Evolutionary conservation across 2,797 vertebrate species (phyloP), one percentile per base, ranked within the genome.

Genomic region (Takifugu rubripes): DNA sequence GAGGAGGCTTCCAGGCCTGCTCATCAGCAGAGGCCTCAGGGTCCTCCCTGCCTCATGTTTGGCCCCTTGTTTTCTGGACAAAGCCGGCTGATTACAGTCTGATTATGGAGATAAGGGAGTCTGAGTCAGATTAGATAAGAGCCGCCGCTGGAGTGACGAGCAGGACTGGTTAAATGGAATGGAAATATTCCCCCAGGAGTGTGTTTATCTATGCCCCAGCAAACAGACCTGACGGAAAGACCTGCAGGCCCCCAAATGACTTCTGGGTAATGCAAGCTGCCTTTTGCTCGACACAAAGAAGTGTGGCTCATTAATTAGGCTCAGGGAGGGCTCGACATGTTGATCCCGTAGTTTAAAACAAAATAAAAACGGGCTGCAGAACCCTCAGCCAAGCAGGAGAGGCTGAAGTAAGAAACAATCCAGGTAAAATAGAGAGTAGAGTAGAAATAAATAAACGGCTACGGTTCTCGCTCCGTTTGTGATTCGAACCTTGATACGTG

Each of bases 41-140:
- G 69, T 66, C 58, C 56, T 76, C 61, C 75, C 69, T 56, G 52
- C 72, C 74, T 77, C 40, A 68, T 71, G 65, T 75, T 40, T 88
- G 86, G 83, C 76, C 80, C 81, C 84, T 79, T 81, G 82, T 83
- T 83, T 83, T 88, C 84, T 81, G 78, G 80, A 86, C 83, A 87
- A 85, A 84, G 78, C 72, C 6, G 33, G 51, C 68, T 86, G 86
- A 87, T 88, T 84, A 82, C 66, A 76, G 69, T 72, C 67, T 81
- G 83, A 87, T 88, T 58, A 52, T 63, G 60, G 46, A 83, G 86
- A 87, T 85, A 85, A 84, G 44, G 71, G 16, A 70, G 62, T 52
- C 66, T 72, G 52, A 68, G 49, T 57, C 25, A 66, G 71, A 75
- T 77, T 59, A 79, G 82, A 83, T 78, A 72, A 79, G 55, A 70